A percentile compares a stretch with the other conserved stretches of the same genome.
phyloP scores from a whole-genome alignment of 2,797 vertebrate genomes.

The Tangara arthus region DNA sequence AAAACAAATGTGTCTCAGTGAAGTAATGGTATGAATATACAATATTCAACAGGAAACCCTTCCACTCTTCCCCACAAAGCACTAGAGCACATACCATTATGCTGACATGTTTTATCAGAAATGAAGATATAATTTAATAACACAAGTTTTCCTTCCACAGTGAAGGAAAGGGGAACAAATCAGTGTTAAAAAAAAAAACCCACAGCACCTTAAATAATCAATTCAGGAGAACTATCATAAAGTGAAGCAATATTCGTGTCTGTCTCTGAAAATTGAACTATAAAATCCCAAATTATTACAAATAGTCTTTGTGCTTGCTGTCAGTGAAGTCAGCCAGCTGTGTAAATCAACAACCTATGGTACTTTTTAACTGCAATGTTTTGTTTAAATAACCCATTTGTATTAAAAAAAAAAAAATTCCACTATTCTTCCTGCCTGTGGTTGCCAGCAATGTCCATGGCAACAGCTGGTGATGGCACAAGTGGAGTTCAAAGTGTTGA shows the following conservation, averaged over 20 bases:
- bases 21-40: background rate
- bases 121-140: conserved; percentile 5
- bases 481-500: background rate
- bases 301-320: background rate
- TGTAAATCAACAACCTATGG: background rate
- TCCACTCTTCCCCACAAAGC: background rate
- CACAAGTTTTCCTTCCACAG: background rate
- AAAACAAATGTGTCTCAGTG: background rate
- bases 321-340: background rate
- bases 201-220: background rate
- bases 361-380: background rate
- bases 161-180: background rate
- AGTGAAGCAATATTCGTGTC: background rate
- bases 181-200: background rate
- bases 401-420: background rate
- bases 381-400: conserved; percentile 15
- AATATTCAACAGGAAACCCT: background rate
- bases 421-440: background rate
- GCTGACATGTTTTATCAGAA: conserved; percentile 5
- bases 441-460: background rate
- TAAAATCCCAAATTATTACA: conserved; percentile 1
- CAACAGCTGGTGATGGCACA: background rate
- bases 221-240: background rate
- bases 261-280: background rate
- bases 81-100: background rate